A percentile compares a stretch with the other conserved stretches of the same genome.
Conservation (phyloP, 2,888 invertebrate genomes). For the Dyspetes luteomarginatus region DNA sequence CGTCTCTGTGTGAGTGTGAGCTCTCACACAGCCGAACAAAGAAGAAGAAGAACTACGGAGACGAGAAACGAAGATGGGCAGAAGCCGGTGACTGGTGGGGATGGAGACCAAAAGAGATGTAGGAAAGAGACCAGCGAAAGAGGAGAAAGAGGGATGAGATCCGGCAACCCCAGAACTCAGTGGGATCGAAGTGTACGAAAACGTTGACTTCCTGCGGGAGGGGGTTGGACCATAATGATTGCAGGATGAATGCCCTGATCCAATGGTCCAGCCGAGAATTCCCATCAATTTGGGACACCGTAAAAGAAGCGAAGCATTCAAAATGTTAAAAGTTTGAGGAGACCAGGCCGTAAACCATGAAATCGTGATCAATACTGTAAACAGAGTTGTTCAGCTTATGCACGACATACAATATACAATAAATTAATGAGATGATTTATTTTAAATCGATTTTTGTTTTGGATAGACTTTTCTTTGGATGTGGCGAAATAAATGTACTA, state of each 20-base stretch:
- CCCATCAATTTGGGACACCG: neutral
- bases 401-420: neutral
- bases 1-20: neutral
- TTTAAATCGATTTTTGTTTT: neutral
- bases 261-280: neutral
- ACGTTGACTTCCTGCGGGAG: slow-evolving; percentile 5
- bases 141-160: slow-evolving; percentile 37
- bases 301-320: neutral
- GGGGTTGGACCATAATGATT: slow-evolving; percentile 3
- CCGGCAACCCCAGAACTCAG: slow-evolving; percentile 17
- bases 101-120: slow-evolving; percentile 14
- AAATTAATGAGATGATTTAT: neutral
- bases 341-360: too few species aligned
- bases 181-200: slow-evolving; percentile 12
- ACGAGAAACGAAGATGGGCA: slow-evolving; percentile 32
- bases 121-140: slow-evolving; percentile 28
- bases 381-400: neutral
- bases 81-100: slow-evolving; percentile 21
- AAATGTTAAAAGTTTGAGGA: neutral
- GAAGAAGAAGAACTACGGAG: slow-evolving; percentile 7
- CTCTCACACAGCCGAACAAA: slow-evolving; percentile 5
- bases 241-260: neutral
- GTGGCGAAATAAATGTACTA: too few species aligned
- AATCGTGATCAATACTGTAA: neutral
- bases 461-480: too few species aligned